Base-by-base conservation (phyloP, 2,113 vertebrate species). In the Dryoscopus gambensis region DNA sequence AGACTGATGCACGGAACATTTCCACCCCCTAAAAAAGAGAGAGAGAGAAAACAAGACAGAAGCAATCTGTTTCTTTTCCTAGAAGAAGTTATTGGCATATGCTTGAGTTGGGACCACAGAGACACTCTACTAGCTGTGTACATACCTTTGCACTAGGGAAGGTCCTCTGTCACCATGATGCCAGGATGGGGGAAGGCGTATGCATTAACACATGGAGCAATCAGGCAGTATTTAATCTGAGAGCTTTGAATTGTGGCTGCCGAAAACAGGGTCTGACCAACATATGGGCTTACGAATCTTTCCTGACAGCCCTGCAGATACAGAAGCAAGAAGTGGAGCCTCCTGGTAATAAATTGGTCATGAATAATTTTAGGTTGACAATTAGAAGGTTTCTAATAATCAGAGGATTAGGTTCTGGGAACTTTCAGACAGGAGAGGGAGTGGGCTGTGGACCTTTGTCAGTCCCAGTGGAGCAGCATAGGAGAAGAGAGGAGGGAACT, bases 251-350 rank as follows among this genome's bases (percentile, higher is more conserved):
- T 33, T 83, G 30, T 42, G 46, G 39, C 55, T 94, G 81, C 80
- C 59, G 84, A 94, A 89, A 94, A 81, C 1, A 53, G n/a, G 69
- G 37, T 35, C 84, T 87, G 81, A 87, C 65, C 64, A 74, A 55
- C 84, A 74, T 65, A 57, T 42, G 77, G 87, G 39, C 69, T 89
- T 84, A 59, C 91, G 15, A 84, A 89, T 93, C 77, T 92, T 84
- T 78, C 59, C 80, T 91, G 93, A 91, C 39, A 89, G 50, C 47
- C 42, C 68, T 49, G 73, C 42, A 59, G 89, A 78, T 77, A 67
- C 14, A 65, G 50, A 86, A 93, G 52, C 19, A 56, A 74, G 79
- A 71, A 91, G 50, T 10, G 31, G 25, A 87, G 63, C 39, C 46
- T 97, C 42, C 50, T 78, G 55, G 47, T 81, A 77, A 47, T 74